These are phyloP conservation scores for Lissonota sp. DNA, from an alignment of 2,888 invertebrate genomes.

Conservation along the genomic window DNA sequence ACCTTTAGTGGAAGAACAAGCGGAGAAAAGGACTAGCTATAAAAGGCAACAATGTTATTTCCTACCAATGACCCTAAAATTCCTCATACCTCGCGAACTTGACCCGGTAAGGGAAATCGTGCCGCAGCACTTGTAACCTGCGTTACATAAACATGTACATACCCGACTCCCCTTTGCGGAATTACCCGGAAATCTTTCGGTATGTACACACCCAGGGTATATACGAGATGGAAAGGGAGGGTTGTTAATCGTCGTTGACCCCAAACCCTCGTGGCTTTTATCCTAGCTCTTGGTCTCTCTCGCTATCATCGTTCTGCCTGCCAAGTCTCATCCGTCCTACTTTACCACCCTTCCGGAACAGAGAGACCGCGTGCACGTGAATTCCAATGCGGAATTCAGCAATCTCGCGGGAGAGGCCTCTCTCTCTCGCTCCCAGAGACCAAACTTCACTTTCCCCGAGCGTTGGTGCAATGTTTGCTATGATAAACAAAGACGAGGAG, in stretches of 20 bases:
- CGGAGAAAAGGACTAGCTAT: background rate
- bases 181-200: conserved; percentile 45
- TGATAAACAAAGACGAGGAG: conserved; percentile 64
- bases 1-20: too few relatives aligned
- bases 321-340: conserved; percentile 19
- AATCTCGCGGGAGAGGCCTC: conserved; percentile 17
- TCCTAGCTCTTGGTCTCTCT: conserved; percentile 34
- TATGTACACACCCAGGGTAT: conserved; percentile 17
- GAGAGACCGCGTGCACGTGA: conserved; percentile 33
- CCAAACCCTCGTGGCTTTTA: conserved; percentile 45
- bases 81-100: conserved; percentile 50
- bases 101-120: conserved; percentile 54
- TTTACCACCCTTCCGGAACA: conserved; percentile 37
- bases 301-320: conserved; percentile 22
- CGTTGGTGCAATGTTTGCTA: conserved; percentile 54
- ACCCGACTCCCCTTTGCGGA: conserved; percentile 36
- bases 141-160: conserved; percentile 16
- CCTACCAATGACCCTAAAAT: conserved; percentile 12
- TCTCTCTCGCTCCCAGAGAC: conserved; percentile 7
- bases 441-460: conserved; percentile 9
- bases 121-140: conserved; percentile 36
- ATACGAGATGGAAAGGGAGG: background rate
- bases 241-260: conserved; percentile 61
- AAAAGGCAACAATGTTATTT: background rate
- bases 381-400: conserved; percentile 54